Base-by-base conservation (phyloP, 2,113 vertebrate genomes). In the Phrynosoma blainvillii region DNA sequence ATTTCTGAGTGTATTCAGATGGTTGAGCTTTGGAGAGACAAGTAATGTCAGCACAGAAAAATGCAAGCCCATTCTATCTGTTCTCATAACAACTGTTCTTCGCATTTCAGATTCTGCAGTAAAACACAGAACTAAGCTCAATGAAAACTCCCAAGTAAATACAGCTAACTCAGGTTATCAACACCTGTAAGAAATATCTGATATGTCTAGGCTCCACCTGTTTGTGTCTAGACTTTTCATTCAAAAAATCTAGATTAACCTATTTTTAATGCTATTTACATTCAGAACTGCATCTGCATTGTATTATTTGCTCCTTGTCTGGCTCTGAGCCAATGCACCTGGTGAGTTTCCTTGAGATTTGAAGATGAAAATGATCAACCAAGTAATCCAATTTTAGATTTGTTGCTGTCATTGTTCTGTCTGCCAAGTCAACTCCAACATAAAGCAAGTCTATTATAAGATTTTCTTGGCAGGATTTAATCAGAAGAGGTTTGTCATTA, bases 211-310 rank as follows among this genome's bases (percentile, higher is more conserved):
- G 16, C 8, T 66, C 36, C n/a, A 71, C 54, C 54, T 32, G 25
- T 4, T 12, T 36, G 5, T 52, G 42, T 81, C 81, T 70, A n/a
- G 12, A 30, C 56, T 75, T 74, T 79, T 84, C 77, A 30, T 36
- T 74, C n/a, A 65, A n/a, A 20, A 52, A 52, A 76, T 71, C 9
- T 23, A 84, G 52, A 79, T 59, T 71, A 84, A 78, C 30, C 16
- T 76, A n/a, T 75, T 36, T 70, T 27, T 52, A 84, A 52, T 32
- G n/a, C 54, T 70, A 36, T 88, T 84, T 65, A 79, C 76, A 79
- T 73, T 88, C 86, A n/a, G 27, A 30, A n/a, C 21, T 85, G 54
- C 30, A 47, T 75, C 21, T 75, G 77, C 14, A 40, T 36, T 65
- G 52, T 30, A 62, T 62, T 52, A 20, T 74, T 84, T 84, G 79